Conservation (phyloP, 2,113 vertebrate genomes). For the Notothenia coriiceps region DNA sequence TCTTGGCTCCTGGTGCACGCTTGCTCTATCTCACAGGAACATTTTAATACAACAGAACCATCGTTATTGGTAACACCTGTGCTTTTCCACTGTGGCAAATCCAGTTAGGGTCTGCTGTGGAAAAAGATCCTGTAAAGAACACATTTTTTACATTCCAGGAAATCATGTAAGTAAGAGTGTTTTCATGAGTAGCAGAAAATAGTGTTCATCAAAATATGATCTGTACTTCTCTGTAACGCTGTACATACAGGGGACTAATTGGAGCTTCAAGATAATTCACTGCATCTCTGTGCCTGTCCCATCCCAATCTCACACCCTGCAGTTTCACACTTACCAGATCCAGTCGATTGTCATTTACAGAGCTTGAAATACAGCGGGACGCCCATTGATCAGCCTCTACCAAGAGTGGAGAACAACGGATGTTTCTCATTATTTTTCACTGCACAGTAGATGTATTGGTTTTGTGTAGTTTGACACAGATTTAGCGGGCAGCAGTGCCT, state of each 20-base stretch:
- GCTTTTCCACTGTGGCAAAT: too few species aligned
- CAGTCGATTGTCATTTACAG: slow-evolving; percentile 60
- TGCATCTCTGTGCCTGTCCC: not conserved
- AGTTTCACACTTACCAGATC: slow-evolving; percentile 16
- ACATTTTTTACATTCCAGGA: too few species aligned
- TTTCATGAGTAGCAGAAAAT: not conserved
- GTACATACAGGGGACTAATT: not conserved
- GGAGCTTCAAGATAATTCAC: slow-evolving; percentile 19
- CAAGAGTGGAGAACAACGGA: slow-evolving; percentile 19
- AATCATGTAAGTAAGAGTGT: not conserved
- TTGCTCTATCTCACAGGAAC: too few species aligned
- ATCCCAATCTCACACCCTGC: not conserved
- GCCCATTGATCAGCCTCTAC: slow-evolving; percentile 51
- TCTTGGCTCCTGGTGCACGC: too few species aligned
- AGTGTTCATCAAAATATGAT: not conserved
- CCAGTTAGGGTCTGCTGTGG: too few species aligned
- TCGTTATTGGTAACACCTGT: too few species aligned
- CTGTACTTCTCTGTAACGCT: not conserved
- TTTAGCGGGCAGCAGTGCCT: slow-evolving; percentile 67
- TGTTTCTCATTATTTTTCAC: slow-evolving; percentile 40
- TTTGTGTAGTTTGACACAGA: slow-evolving; percentile 70
- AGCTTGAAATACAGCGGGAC: slow-evolving; percentile 49
- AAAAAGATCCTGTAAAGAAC: not conserved
- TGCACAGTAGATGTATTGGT: slow-evolving; percentile 38
- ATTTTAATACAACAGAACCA: too few species aligned